phyloP scores from a whole-genome alignment of 2,113 vertebrate genomes.

The Seriola rivoliana region DNA sequence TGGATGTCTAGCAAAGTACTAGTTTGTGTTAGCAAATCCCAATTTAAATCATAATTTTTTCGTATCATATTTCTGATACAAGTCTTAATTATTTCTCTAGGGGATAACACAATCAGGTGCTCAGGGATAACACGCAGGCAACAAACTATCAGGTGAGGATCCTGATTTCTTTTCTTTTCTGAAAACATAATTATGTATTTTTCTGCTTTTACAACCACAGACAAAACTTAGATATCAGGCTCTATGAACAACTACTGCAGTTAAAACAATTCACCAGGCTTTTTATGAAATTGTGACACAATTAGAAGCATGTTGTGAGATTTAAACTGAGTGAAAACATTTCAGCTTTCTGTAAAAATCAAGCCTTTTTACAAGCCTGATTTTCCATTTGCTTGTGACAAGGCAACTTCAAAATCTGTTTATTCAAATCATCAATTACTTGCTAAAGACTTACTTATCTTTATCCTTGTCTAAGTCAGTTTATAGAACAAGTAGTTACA shows the following conservation, averaged over 20 bases:
- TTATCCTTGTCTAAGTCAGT: background rate
- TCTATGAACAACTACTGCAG: background rate
- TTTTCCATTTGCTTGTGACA: background rate
- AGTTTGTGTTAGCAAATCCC: conserved; percentile 34
- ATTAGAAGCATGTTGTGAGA: background rate
- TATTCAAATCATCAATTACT: too few species aligned
- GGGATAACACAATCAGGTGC: conserved; percentile 5
- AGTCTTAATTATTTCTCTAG: conserved; percentile 20
- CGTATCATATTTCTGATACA: background rate
- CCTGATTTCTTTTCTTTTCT: background rate
- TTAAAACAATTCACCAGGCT: background rate
- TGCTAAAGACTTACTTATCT: too few species aligned
- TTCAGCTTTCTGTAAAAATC: too few species aligned
- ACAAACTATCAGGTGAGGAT: background rate
- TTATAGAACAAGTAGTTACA: background rate
- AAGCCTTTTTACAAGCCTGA: background rate
- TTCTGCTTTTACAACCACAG: background rate
- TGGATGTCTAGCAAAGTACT: conserved; percentile 45
- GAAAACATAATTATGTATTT: background rate
- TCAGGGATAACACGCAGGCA: conserved; percentile 8
- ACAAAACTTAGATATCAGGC: too few species aligned
- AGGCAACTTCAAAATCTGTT: too few species aligned
- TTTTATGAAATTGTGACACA: background rate
- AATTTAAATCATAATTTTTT: conserved; percentile 22
- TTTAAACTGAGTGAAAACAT: too few species aligned